These are phyloP conservation scores for Gortyna flavago DNA, from an alignment of 2,888 invertebrate genomes.

Conservation along the genomic window DNA sequence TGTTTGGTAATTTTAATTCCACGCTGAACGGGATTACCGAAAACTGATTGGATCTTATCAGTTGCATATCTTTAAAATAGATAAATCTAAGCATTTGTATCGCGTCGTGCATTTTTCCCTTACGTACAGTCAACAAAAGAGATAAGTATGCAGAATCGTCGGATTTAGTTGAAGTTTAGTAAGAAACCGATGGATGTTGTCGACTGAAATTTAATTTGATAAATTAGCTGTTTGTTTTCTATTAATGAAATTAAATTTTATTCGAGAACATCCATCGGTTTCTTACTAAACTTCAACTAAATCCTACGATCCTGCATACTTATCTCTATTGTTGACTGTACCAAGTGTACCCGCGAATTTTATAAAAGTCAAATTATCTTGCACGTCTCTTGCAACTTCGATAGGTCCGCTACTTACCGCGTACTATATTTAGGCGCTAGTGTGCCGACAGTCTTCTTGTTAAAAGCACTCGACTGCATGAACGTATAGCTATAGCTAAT, in stretches of 20 bases:
- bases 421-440: neutral
- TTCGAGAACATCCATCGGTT: no score
- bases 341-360: neutral
- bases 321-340: no score
- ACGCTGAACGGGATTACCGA: neutral
- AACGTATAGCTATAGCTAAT: neutral
- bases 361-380: neutral
- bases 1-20: conserved; percentile 18
- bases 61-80: conserved; percentile 6
- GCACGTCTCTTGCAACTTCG: neutral
- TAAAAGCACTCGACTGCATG: no score
- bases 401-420: conserved; percentile 17
- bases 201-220: no score
- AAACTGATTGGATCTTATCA: conserved; percentile 7
- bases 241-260: no score
- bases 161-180: no score
- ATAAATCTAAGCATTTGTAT: conserved; percentile 7
- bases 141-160: no score
- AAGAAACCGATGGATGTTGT: no score
- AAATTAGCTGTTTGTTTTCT: no score
- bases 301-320: no score
- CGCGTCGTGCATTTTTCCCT: neutral
- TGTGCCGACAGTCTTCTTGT: neutral
- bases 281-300: no score
- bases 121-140: no score